Percentiles rank a stretch among this genome's conserved stretches.
phyloP scores from a whole-genome alignment of 2,113 vertebrate species.

The Strix uralensis region DNA sequence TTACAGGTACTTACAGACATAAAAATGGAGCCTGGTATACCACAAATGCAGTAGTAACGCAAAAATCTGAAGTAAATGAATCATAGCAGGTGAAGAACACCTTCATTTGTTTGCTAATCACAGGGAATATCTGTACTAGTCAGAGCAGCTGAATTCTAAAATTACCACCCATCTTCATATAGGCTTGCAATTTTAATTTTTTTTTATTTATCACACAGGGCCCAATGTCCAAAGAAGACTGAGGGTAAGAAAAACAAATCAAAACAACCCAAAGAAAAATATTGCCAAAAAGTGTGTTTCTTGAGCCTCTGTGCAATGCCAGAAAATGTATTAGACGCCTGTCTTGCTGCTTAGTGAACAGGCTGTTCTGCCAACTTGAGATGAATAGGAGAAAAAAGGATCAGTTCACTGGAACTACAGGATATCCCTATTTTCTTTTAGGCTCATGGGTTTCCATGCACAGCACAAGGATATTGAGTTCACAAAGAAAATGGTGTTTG shows the following conservation, averaged over 20 bases:
- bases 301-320: neutral
- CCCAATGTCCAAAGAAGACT: neutral
- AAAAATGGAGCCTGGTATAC: neutral
- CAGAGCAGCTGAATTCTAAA: neutral
- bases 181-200: neutral
- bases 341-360: slow-evolving; percentile 11
- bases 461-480: neutral
- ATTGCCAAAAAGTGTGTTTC: neutral
- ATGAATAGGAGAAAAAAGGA: neutral
- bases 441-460: neutral
- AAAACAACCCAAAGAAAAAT: neutral
- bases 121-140: neutral
- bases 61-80: neutral
- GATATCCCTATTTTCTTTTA: neutral
- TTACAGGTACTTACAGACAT: neutral
- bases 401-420: neutral
- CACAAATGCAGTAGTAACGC: neutral
- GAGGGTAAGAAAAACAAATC: neutral
- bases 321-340: neutral
- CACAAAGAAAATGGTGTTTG: neutral
- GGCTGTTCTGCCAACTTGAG: slow-evolving; percentile 25
- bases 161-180: neutral
- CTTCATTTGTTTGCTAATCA: neutral
- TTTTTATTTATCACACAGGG: neutral
- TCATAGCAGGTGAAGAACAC: neutral